phyloP scores from a whole-genome alignment of 2,888 invertebrate genomes.

The Chloroclystis v-ata region DNA sequence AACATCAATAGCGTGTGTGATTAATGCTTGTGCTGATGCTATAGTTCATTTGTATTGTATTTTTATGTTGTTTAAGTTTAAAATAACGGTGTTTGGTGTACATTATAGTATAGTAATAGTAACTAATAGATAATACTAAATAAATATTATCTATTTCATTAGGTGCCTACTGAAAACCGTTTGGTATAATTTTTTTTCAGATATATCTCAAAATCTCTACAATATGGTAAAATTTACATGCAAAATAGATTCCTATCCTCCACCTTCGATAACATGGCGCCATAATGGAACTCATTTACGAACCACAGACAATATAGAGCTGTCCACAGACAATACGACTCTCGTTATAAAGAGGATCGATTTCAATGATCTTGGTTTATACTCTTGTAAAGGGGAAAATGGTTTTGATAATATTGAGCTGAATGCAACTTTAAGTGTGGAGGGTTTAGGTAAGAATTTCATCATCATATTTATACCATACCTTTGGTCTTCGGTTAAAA shows the following conservation, averaged over 20 bases:
- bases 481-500: no score
- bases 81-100: no score
- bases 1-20: no score
- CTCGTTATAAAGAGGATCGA: conserved; percentile 47
- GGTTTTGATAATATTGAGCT: conserved; percentile 49
- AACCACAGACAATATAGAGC: conserved; percentile 31
- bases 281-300: conserved; percentile 51
- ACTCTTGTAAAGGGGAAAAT: conserved; percentile 74
- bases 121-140: no score
- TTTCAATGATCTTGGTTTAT: conserved; percentile 63
- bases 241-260: conserved; percentile 44
- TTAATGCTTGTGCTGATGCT: no score
- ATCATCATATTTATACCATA: no score
- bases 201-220: conserved; percentile 49
- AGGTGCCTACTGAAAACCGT: no score
- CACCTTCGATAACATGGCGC: conserved; percentile 43
- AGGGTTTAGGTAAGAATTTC: conserved; percentile 52
- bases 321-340: conserved; percentile 39
- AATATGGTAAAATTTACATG: conserved; percentile 47
- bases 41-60: no score
- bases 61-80: no score
- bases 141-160: no score
- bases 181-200: conserved; percentile 41
- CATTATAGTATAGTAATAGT: no score
- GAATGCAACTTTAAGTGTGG: conserved; percentile 46